Evolutionary conservation across 2,113 vertebrate species (phyloP), one percentile per base, ranked within the genome.

Genomic region (Hoplias malabaricus): DNA sequence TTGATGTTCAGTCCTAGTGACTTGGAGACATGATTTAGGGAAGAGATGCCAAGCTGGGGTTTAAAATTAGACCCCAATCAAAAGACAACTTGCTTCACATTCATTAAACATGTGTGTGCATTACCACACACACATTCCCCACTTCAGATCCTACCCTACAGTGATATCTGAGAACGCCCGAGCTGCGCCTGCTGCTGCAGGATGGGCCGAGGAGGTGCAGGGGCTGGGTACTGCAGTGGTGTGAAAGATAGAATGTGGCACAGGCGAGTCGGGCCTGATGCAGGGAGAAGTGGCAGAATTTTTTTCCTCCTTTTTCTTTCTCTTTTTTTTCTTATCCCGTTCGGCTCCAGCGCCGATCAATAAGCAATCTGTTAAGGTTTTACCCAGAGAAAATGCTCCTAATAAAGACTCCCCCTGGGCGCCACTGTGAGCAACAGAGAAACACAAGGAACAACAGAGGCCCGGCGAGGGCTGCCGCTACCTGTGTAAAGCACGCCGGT

Each of bases 331-430:
- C 57, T 46, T 50, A 33, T 29, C 68, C 62, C 50, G 61, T 83
- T 84, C 69, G 79, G 74, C 78, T 78, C 77, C 76, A 74, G 63
- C 12, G 8, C 77, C 66, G 69, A 83, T 85, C 83, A 82, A 86
- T 87, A 84, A 87, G 83, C 83, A 86, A 84, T 84, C 80, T 83
- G 84, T 87, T 87, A 82, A 82, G 78, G 80, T 81, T 87, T 86
- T 83, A 83, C 80, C 82, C 76, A 67, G 85, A 83, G 79, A 86
- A 86, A 80, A 82, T 81, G 85, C 75, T 80, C 69, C 75, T 81
- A 86, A 83, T 84, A 79, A 84, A 86, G 80, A 77, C 76, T 84
- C 81, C 83, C 72, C 50, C 67, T 61, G 73, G 82, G 69, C 59
- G 11, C 75, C 73, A 62, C 62, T 68, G 65, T 79, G 69, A 73